phyloP scores from a whole-genome alignment of 2,888 invertebrate genomes.

The Leucozona laternaria region DNA sequence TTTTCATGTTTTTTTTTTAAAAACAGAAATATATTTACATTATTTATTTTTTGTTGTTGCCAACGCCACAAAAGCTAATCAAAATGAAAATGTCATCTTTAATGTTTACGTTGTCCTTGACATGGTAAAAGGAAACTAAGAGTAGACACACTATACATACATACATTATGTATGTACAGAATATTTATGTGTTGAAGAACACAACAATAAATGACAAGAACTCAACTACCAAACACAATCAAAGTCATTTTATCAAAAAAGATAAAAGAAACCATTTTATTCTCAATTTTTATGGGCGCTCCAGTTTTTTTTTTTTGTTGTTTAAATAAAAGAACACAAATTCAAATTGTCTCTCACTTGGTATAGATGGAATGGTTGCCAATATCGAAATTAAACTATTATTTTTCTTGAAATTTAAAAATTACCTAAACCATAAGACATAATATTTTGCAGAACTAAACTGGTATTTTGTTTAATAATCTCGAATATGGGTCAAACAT shows the following conservation, averaged over 20 bases:
- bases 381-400: background rate
- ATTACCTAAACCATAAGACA: too few species aligned
- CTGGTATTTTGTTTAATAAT: too few species aligned
- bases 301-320: slow-evolving; percentile 1
- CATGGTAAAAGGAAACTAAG: slow-evolving; percentile 6
- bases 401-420: too few species aligned
- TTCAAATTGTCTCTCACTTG: background rate
- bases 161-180: background rate
- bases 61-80: slow-evolving; percentile 13
- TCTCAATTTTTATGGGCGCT: slow-evolving; percentile 24
- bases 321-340: slow-evolving; percentile 5
- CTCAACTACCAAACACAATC: slow-evolving; percentile 23
- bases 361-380: background rate
- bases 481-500: too few species aligned
- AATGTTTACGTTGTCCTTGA: slow-evolving; percentile 32
- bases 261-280: slow-evolving; percentile 36
- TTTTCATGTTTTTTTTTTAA: background rate
- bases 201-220: background rate
- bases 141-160: background rate
- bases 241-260: slow-evolving; percentile 22
- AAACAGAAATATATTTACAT: background rate
- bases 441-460: too few species aligned
- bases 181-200: background rate
- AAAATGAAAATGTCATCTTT: slow-evolving; percentile 25
- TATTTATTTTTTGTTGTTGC: background rate